A percentile compares a stretch with the other conserved stretches of the same genome.
phyloP scores from a whole-genome alignment of 2,888 invertebrate genomes.

The Nomada ferruginata region DNA sequence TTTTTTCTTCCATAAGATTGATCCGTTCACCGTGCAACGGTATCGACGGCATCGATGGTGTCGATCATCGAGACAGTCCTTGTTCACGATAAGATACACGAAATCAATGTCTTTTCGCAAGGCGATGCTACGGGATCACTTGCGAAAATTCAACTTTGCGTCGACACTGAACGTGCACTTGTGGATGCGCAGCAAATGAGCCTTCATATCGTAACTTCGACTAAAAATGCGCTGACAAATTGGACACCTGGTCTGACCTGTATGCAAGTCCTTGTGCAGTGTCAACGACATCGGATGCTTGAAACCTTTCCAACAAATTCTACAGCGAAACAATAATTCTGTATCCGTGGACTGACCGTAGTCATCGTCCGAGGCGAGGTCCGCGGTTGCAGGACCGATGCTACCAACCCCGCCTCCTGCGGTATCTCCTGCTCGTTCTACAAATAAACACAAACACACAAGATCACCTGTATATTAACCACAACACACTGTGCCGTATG shows the following conservation, averaged over 20 bases:
- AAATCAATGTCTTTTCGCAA: neutral
- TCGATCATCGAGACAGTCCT: neutral
- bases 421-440: slow-evolving; percentile 77
- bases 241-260: slow-evolving; percentile 88
- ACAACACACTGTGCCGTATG: slow-evolving; percentile 48
- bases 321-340: slow-evolving; percentile 87
- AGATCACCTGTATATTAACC: slow-evolving; percentile 70
- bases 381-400: slow-evolving; percentile 74
- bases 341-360: slow-evolving; percentile 83
- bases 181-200: slow-evolving; percentile 87
- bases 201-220: slow-evolving; percentile 87
- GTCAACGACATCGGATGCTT: slow-evolving; percentile 88
- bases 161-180: slow-evolving; percentile 82
- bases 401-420: slow-evolving; percentile 71
- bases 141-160: slow-evolving; percentile 71
- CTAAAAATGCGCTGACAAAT: slow-evolving; percentile 87
- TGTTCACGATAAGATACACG: neutral
- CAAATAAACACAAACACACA: slow-evolving; percentile 80
- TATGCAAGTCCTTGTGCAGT: slow-evolving; percentile 87
- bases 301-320: slow-evolving; percentile 87
- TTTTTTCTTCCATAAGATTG: neutral
- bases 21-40: neutral
- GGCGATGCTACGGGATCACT: slow-evolving; percentile 48
- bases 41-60: neutral
- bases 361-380: slow-evolving; percentile 79